phyloP scores from a whole-genome alignment of 2,113 vertebrate genomes.

The Lophochroa leadbeateri region DNA sequence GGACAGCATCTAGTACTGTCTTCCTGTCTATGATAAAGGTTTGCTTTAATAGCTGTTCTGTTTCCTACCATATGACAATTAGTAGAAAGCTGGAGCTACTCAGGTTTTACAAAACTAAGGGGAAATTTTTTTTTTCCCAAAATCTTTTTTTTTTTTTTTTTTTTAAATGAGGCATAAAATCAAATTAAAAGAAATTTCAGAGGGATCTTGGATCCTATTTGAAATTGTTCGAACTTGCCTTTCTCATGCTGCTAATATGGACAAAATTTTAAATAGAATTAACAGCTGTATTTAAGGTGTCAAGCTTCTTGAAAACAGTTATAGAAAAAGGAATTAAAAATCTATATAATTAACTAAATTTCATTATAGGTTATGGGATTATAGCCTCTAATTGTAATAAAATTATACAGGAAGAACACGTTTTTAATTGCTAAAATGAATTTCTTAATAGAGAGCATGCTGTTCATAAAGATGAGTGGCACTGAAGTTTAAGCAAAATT shows the following conservation, averaged over 20 bases:
- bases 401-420: conserved; percentile 28
- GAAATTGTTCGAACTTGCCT: background rate
- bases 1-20: background rate
- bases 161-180: background rate
- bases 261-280: background rate
- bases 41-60: background rate
- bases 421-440: conserved; percentile 54
- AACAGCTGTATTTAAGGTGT: background rate
- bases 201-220: background rate
- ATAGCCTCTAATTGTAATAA: conserved; percentile 55
- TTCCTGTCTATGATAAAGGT: background rate
- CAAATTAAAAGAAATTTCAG: background rate
- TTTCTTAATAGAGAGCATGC: conserved; percentile 28
- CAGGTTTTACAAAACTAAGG: background rate
- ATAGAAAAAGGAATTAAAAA: background rate
- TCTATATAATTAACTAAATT: background rate
- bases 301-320: background rate
- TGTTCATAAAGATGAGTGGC: conserved; percentile 10
- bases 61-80: background rate
- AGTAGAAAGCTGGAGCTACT: background rate
- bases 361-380: background rate
- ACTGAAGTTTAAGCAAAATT: conserved; percentile 32
- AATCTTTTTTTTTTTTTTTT: too few relatives aligned
- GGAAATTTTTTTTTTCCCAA: background rate
- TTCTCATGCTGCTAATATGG: background rate